Base-by-base conservation (phyloP, 2,113 vertebrate genomes). In the Pelecanoides urinatrix region DNA sequence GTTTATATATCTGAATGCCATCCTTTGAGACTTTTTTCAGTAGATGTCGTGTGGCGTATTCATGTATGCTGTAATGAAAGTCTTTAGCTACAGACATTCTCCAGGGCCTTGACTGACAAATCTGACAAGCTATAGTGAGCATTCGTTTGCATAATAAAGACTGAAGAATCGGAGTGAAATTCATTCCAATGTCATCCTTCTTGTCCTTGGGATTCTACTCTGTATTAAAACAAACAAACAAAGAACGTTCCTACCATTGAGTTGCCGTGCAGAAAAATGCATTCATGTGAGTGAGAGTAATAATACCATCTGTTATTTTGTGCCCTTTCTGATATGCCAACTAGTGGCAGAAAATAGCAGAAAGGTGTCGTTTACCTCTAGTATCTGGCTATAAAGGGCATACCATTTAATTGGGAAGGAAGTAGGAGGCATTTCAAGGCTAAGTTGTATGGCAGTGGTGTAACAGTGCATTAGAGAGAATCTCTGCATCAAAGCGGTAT, bases 81-180 rank as follows among this genome's bases (percentile, higher is more conserved):
- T 82, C 84, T 93, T 75, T 70, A 77, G 50, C 83, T 86, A 71
- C 83, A 87, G 91, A 82, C 9, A 5, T 90, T 94, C 77, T 96
- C 68, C 53, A 23, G 74, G 81, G 71, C 74, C 65, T 65, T 94
- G 80, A 94, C 86, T 95, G 95, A 74, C 86, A 94, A 86, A 89
- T 79, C 81, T 72, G 83, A 94, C 40, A 83, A 94, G 92, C 44
- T 94, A 52, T 89, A 91, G 71, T 34, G 44, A 94, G 85, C 65
- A 42, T 81, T 86, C 30, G 94, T 97, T 97, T 97, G 90, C 91
- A 95, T 96, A 88, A 94, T 94, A 92, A 96, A 96, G 38, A 40
- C 52, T 29, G 83, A 73, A 86, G 77, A 90, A 86, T 88, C 44
- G 38, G 63, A 84, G 29, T 53, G 44, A 88, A 74, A 95, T 88